Evolutionary conservation across 2,888 invertebrate species (phyloP), one percentile per base, ranked within the genome.

Genomic region (Dynastes grantii): DNA sequence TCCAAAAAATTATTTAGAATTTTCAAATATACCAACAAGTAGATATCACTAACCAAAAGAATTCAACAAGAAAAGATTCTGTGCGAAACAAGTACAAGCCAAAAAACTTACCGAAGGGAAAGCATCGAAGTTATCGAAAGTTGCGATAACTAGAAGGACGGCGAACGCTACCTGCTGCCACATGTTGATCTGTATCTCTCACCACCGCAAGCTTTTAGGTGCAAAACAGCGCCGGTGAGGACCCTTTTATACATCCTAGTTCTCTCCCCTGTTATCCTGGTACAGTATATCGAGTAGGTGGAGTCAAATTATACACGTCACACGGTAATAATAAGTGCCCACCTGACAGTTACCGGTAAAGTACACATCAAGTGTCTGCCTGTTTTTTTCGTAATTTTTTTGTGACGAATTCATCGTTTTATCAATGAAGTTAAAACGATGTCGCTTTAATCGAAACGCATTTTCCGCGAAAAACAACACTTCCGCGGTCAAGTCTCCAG

Each of bases 251-350:
- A 75, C 70, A 79, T 70, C 76, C 70, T 61, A 76, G 32, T 49
- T 67, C 78, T 76, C 78, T 71, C 78, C 78, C 65, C 65, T 76
- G 76, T 51, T 75, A 78, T 78, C 78, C 78, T 67, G 76, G 73
- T 75, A 64, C 55, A 63, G 70, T 58, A 71, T 51, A 77, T 58
- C 37, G n/a, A 22, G 58, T 79, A 76, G 79, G 79, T 65, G 79
- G 79, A 61, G 79, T 76, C 76, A 70, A 73, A 63, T 51, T 70
- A 49, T 61, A 61, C 70, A 79, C 79, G 79, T 79, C 79, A 79
- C 58, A 45, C 53, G 22, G 61, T 61, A 61, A 8, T 75, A 61
- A 76, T 65, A 78, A 78, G 78, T 78, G 76, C 70, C 76, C 76
- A 76, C 76, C 76, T 79, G 76, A 49, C 76, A 53, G 27, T 68